Evolutionary conservation across 2,113 vertebrate genomes (phyloP).

Genomic region (Todiramphus saurophagus): DNA sequence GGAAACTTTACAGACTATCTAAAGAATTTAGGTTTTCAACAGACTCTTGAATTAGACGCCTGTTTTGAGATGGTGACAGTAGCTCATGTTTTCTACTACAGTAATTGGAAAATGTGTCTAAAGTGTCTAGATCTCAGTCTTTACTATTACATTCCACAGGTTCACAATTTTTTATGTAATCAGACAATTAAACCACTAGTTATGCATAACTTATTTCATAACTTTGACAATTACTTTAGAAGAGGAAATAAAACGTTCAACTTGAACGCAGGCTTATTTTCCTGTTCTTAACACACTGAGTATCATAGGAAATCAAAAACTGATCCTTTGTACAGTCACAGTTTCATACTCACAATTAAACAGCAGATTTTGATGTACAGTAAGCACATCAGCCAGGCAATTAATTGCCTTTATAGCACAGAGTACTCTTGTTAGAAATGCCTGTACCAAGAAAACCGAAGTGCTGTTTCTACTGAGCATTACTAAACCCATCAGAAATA

Average conservation of each 20-base stretch:
- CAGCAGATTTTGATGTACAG: conserved; percentile 41
- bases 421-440: neutral
- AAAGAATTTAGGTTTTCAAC: neutral
- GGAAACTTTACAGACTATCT: conserved; percentile 4
- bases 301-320: conserved; percentile 48
- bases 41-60: neutral
- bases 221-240: conserved; percentile 26
- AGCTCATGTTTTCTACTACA: neutral
- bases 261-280: neutral
- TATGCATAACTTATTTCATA: conserved; percentile 39
- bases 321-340: conserved; percentile 23
- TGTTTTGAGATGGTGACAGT: neutral
- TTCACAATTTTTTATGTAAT: neutral
- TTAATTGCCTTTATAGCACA: conserved; percentile 41
- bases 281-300: neutral
- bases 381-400: conserved; percentile 35
- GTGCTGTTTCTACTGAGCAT: neutral
- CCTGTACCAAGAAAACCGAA: neutral
- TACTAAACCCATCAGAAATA: conserved; percentile 12
- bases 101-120: conserved; percentile 27
- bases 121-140: neutral
- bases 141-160: neutral
- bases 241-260: neutral
- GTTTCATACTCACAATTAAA: conserved; percentile 46
- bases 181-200: conserved; percentile 1